Evolutionary conservation across 2,888 invertebrate species (phyloP), one percentile per base, ranked within the genome.

Genomic region (Apantesis nais): DNA sequence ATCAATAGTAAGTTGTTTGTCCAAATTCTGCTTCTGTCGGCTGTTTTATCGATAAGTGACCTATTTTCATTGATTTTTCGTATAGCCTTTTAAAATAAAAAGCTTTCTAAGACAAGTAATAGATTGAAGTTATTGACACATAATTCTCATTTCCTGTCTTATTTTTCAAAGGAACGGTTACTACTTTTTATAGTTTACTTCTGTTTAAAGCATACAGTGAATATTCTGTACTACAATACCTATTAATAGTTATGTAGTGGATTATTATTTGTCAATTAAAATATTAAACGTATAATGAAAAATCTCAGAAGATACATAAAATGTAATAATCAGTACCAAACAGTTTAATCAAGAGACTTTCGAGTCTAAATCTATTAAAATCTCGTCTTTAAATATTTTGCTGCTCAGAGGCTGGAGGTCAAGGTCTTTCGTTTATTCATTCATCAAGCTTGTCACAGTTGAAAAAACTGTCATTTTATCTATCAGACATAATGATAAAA

Each of bases 371-470:
- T 58, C 29, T 12, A 34, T 61, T 12, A 34, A 34, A 61, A 34
- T 37, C 22, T 37, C 22, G 22, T 34, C 61, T 12, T 61, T 3
- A 34, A 31, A 37, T 61, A 9, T 22, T 61, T 61, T 34, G 2
- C 34, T 19, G 34, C 61, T 61, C 11, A 31, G 31, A 37, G 9
- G 19, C 61, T 61, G 9, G 3, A 41, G 41, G 37, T 62, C 62
- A 39, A 62, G 22, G 25, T 25, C 2, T 14, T 25, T 62, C 39
- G 39, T 62, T 62, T 41, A 62, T 41, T 39, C 25, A 39, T 39
- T 39, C 62, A 41, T 62, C 62, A 62, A 39, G 34, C 37, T 11
- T 62, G 62, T 39, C n/a, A 62, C 62, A 62, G 62, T 37, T 62
- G 41, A 41, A 16, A 8, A n/a, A 39, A 41, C 41, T 25, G 61